phyloP scores from a whole-genome alignment of 2,888 invertebrate genomes.

The Chloroclystis v-ata region DNA sequence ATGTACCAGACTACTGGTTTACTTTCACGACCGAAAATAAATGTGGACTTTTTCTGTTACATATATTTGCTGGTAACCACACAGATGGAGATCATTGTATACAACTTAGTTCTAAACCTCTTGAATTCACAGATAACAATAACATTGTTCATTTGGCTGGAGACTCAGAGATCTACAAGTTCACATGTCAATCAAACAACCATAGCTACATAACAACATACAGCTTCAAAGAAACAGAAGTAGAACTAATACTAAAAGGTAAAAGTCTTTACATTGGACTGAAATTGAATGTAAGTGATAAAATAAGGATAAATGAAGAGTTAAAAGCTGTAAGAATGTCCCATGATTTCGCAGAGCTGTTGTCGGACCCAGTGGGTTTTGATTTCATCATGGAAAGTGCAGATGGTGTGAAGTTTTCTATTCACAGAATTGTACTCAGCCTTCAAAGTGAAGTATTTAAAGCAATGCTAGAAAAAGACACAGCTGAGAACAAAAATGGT shows the following conservation, averaged over 20 bases:
- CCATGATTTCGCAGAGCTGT: constrained; percentile 53
- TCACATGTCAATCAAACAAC: constrained; percentile 5
- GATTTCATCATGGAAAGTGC: constrained; percentile 64
- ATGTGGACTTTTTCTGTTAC: constrained; percentile 50
- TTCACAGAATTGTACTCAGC: constrained; percentile 55
- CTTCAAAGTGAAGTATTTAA: constrained; percentile 67
- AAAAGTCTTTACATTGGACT: constrained; percentile 52
- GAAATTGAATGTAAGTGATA: neutral
- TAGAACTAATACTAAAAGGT: constrained; percentile 48
- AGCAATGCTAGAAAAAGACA: constrained; percentile 68
- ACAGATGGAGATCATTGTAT: constrained; percentile 45
- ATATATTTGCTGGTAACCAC: constrained; percentile 55
- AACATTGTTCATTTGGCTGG: constrained; percentile 27
- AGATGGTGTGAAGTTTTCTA: constrained; percentile 56
- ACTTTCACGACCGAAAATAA: constrained; percentile 53
- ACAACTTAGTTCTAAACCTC: constrained; percentile 41
- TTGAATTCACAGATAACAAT: constrained; percentile 47
- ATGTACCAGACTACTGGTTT: constrained; percentile 60
- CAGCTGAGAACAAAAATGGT: constrained; percentile 60
- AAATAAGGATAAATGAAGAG: constrained; percentile 2
- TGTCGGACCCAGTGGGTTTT: constrained; percentile 54
- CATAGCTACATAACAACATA: constrained; percentile 54
- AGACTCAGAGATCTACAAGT: neutral
- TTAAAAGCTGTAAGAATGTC: constrained; percentile 33
- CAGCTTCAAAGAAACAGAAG: constrained; percentile 50